Base-by-base conservation (phyloP, 2,888 invertebrate species). In the Neocrepidodera transversa region DNA sequence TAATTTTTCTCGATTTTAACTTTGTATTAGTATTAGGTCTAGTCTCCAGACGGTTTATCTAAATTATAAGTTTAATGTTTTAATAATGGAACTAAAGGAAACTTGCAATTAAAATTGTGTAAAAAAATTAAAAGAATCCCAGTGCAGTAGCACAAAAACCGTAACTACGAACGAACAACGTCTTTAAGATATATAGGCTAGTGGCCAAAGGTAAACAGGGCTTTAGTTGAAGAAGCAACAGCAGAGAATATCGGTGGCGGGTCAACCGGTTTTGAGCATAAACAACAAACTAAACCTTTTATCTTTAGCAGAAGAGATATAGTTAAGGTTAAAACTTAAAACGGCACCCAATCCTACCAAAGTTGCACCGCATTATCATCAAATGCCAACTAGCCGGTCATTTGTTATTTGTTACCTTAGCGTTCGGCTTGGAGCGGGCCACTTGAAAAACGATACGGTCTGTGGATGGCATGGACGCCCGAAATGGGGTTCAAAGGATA, bases 271-370 rank as follows among this genome's bases (percentile, higher is more conserved):
- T 63, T 58, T 42, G 58, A 63, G 51, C 62, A 69, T 65, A 69
- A 68, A 66, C 65, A 62, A 66, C 61, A 52, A 45, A 35, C 54
- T 28, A 54, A 45, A 45, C 35, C 45, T 54, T 67, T 74, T 72
- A 74, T 74, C 74, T 72, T 71, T 63, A 70, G 72, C 70, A 65
- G 67, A n/a, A 68, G 70, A 71, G 74, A 76, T 76, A 76, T 76
- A 77, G 76, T 77, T 77, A 54, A 54, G 54, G 45, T 45, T 36
- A 14, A 47, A 53, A 53, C 53, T 76, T 72, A 68, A 72, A 74
- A 74, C 74, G 72, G 72, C 75, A 74, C 73, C 75, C 74, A 74
- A 74, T 72, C 71, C 74, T 66, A 66, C 69, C 63, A 68, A 68
- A 71, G 67, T 72, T 70, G 69, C 71, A 69, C 71, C 71, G 71